Base-by-base conservation (phyloP, 2,797 vertebrate genomes). In the Enteromius paludinosus region DNA sequence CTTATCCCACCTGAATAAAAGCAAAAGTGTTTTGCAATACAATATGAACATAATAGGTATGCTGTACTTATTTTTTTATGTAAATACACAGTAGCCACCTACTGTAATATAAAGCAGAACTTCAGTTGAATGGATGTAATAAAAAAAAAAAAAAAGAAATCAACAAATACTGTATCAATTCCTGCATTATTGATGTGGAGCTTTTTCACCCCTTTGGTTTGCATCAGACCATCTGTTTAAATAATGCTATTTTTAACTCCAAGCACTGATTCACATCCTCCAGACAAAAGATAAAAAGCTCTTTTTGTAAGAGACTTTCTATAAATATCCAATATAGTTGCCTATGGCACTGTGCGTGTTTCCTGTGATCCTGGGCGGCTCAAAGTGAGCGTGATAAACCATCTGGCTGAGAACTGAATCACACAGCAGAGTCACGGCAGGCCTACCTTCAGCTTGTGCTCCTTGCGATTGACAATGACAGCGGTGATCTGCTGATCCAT, bases 401-500 rank as follows among this genome's bases (percentile, higher is more conserved):
- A 73, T 83, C 78, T 66, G 43, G 69, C 69, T 43, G 17, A 38
- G 25, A 28, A 61, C 28, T 35, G 38, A 64, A 4, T 43, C 28
- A 56, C 38, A 43, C 75, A 54, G 41, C 12, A n/a, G 10, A 43
- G 41, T 76, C 45, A 71, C 35, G 35, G 61, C 59, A 15, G 71
- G 78, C n/a, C 70, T 83, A 97, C 98, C 96, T 98, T 99, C 38
- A 99, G 96, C 87, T 97, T 99, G 92, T 99, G 96, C 87, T 99
- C 98, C 89, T 99, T 99, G 91, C 98, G 95, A 93, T 99, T 99
- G 90, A 99, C 95, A 0, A 99, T 99, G 83, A 99, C 98, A 0
- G 97, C 98, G 0, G 98, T 99, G 87, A 99, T 99, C 90, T 99
- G 98, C 87, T 99, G 98, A 93, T 99, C 98, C 98, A 99, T 99